Evolutionary conservation across 1,140 invertebrate genomes (phyloP).

Genomic region (Drosophila nannoptera): DNA sequence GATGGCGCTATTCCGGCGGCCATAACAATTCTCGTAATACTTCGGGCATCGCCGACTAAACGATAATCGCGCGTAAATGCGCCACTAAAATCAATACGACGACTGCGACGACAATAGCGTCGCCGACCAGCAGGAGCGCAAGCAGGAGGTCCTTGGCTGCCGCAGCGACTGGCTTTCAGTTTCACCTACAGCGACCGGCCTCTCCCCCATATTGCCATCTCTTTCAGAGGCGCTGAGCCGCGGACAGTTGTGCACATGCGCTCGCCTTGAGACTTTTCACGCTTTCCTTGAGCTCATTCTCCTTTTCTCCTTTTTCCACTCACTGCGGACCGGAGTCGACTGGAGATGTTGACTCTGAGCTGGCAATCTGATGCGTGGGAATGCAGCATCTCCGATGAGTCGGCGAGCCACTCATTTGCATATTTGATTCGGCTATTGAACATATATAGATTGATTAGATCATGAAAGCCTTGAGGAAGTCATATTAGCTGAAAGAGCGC

Average conservation of each 20-base stretch:
- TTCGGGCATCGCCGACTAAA: conserved; percentile 76
- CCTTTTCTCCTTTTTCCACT: conserved; percentile 8
- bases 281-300: conserved; percentile 14
- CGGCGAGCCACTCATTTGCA: conserved; percentile 3
- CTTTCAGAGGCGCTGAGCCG: conserved; percentile 40
- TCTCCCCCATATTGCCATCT: conserved; percentile 47
- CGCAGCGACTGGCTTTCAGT: conserved; percentile 43
- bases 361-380: conserved; percentile 24
- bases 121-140: conserved; percentile 2
- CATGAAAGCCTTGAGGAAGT: background rate
- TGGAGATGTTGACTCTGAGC: conserved; percentile 40
- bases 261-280: conserved; percentile 30
- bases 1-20: conserved; percentile 68
- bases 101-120: conserved; percentile 52
- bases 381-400: conserved; percentile 6
- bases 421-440: conserved; percentile 1
- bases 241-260: conserved; percentile 71
- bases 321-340: conserved; percentile 49
- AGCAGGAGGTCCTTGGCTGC: conserved; percentile 13
- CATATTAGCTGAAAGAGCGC: background rate
- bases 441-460: background rate
- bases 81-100: conserved; percentile 76
- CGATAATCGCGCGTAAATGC: conserved; percentile 77
- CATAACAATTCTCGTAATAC: conserved; percentile 77
- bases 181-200: conserved; percentile 60